phyloP scores from a whole-genome alignment of 2,797 vertebrate species.

The Oryzias sinensis region DNA sequence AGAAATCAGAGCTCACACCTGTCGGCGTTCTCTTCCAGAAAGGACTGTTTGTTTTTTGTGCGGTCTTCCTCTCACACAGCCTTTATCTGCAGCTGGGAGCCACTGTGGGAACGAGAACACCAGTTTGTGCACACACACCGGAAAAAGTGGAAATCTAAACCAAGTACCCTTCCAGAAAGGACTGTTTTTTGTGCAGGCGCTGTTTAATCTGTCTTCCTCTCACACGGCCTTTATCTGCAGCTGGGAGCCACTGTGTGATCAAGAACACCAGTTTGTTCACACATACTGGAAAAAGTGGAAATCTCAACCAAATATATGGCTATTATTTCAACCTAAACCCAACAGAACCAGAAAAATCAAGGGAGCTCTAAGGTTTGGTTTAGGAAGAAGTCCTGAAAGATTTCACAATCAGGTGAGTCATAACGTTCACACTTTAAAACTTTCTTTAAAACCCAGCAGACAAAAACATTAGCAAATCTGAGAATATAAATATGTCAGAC shows the following conservation, averaged over 20 bases:
- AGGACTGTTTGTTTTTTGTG: slow-evolving; percentile 38
- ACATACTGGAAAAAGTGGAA: too few species aligned
- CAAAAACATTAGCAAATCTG: too few species aligned
- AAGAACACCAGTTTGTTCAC: neutral
- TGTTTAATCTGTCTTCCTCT: slow-evolving; percentile 39
- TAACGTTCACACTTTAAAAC: too few species aligned
- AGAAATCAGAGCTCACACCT: slow-evolving; percentile 45
- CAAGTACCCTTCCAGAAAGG: slow-evolving; percentile 16
- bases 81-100: slow-evolving; percentile 11
- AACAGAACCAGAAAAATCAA: too few species aligned
- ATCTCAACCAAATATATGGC: too few species aligned
- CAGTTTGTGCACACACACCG: neutral
- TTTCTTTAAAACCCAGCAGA: too few species aligned
- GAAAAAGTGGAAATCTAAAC: too few species aligned
- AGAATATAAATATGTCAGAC: too few species aligned
- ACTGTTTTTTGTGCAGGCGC: slow-evolving; percentile 31
- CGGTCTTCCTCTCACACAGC: slow-evolving; percentile 42
- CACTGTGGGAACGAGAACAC: slow-evolving; percentile 19
- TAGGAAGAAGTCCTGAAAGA: too few species aligned
- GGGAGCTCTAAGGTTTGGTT: too few species aligned
- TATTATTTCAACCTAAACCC: too few species aligned
- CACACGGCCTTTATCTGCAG: slow-evolving; percentile 20
- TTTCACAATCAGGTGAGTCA: too few species aligned
- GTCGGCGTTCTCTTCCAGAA: slow-evolving; percentile 19
- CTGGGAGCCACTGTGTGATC: slow-evolving; percentile 17